Evolutionary conservation across 2,888 invertebrate species (phyloP), one percentile per base, ranked within the genome.

Genomic region (Spodoptera exigua): DNA sequence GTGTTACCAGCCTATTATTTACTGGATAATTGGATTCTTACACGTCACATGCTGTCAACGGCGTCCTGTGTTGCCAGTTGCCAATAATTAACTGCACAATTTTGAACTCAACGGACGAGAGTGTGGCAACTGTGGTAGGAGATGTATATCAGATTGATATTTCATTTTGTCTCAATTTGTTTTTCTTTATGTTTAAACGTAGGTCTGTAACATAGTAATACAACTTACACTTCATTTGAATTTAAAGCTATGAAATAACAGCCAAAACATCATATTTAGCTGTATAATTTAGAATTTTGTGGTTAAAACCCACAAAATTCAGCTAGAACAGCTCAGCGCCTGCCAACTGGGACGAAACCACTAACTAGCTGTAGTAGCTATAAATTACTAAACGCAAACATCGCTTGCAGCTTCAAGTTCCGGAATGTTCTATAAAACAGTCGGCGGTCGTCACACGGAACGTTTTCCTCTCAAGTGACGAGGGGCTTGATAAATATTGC

Each of bases 71-170:
- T 32, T 45, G 36, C 32, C 32, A 47, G 35, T n/a, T n/a, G n/a
- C n/a, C n/a, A n/a, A n/a, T 61, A 53, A 62, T 56, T 39, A 56
- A 51, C n/a, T n/a, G 34, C 34, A 12, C 17, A 47, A n/a, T 14
- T n/a, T n/a, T n/a, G n/a, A n/a, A n/a, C n/a, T n/a, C n/a, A n/a
- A n/a, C n/a, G n/a, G n/a, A n/a, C n/a, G n/a, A n/a, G n/a, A n/a
- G n/a, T n/a, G n/a, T n/a, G n/a, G n/a, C n/a, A 21, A 21, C 21
- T 21, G 4, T 21, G 21, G 5, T 21, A 21, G 21, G 21, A 21
- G 5, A 21, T 21, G 21, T 21, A 21, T 21, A 21, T 21, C 21
- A n/a, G n/a, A n/a, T n/a, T n/a, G n/a, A n/a, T n/a, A n/a, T n/a
- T n/a, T n/a, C n/a, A n/a, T n/a, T n/a, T n/a, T n/a, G n/a, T n/a